Percentiles rank a stretch among this genome's conserved stretches.
phyloP scores from a whole-genome alignment of 1,140 invertebrate genomes.

The Eriocheir sinensis region DNA sequence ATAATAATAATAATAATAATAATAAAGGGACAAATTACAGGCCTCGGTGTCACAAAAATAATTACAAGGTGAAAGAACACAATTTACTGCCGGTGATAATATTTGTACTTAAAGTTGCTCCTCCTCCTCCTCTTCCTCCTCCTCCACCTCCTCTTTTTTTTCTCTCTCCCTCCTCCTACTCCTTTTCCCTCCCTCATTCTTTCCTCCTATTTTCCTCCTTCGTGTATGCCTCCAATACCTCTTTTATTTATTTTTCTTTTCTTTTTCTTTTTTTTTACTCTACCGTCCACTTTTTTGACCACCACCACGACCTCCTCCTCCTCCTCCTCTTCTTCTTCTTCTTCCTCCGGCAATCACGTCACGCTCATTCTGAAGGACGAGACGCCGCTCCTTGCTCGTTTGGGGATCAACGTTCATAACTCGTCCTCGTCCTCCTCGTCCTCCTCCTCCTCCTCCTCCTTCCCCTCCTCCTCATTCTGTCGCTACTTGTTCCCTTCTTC shows the following conservation, averaged over 20 bases:
- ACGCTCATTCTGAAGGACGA: neutral
- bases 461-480: neutral
- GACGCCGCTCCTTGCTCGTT: neutral
- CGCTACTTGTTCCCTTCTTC: neutral
- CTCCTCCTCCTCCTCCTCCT: neutral
- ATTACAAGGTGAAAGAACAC: neutral
- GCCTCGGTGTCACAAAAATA: neutral
- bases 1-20: neutral
- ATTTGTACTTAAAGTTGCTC: too few relatives aligned
- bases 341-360: neutral
- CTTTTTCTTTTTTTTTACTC: too few relatives aligned
- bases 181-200: neutral
- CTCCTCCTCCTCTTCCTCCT: neutral
- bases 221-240: too few relatives aligned
- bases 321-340: conserved; percentile 8
- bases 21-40: neutral
- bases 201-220: conserved; percentile 2
- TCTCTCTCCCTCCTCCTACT: neutral
- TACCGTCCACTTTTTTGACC: too few relatives aligned
- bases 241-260: too few relatives aligned
- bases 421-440: neutral
- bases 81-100: neutral
- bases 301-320: too few relatives aligned
- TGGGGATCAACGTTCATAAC: neutral
- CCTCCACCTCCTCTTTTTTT: neutral